Evolutionary conservation across 64 coral and sea anemone genomes (phyloP).

Genomic region (Actinia tenebrosa): DNA sequence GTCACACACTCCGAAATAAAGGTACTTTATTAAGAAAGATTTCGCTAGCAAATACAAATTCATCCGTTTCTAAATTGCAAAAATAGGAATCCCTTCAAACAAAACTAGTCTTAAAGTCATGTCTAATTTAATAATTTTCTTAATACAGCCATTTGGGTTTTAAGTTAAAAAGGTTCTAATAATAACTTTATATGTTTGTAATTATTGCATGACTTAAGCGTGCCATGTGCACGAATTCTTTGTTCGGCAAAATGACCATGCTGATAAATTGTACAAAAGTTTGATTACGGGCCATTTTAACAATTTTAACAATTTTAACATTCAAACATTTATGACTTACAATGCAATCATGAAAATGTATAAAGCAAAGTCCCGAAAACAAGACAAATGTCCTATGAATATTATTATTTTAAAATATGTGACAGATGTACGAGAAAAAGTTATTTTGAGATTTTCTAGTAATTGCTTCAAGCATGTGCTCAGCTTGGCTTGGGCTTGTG

Average conservation of each 20-base stretch:
- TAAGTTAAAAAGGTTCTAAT: neutral
- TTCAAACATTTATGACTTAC: neutral
- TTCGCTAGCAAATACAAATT: too few species aligned
- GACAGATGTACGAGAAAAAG: neutral
- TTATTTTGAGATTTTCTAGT: neutral
- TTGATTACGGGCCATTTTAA: too few species aligned
- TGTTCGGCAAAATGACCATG: neutral
- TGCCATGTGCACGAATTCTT: slow-evolving; percentile 5
- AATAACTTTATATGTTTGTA: neutral
- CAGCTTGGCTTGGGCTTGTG: too few species aligned
- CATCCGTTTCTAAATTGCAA: too few species aligned
- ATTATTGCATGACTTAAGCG: neutral
- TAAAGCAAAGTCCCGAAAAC: too few species aligned
- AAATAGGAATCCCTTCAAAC: too few species aligned
- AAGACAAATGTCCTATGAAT: too few species aligned
- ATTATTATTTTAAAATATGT: neutral
- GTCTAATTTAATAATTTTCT: neutral
- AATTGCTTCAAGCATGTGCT: too few species aligned
- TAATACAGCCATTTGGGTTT: neutral
- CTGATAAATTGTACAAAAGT: neutral
- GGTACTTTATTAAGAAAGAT: too few species aligned
- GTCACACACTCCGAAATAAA: too few species aligned
- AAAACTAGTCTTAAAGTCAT: neutral
- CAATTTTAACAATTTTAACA: neutral
- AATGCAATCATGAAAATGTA: too few species aligned